Percentiles rank a stretch among this genome's conserved stretches.
These are phyloP conservation scores for Cladopsammia gracilis DNA, from an alignment of 64 coral and sea anemone species.

Conservation along the genomic window DNA sequence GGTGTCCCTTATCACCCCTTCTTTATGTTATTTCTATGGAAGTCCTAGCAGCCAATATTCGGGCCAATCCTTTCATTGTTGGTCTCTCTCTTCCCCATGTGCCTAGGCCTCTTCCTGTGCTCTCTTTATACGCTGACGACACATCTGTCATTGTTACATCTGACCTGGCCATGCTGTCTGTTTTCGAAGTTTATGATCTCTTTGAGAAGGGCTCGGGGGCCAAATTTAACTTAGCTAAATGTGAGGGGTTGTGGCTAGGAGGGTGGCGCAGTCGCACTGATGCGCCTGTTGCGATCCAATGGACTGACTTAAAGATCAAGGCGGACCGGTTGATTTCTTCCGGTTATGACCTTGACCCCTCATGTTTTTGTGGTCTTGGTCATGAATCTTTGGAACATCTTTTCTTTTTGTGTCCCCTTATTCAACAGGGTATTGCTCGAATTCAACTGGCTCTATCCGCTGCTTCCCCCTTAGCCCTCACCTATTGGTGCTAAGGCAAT, in stretches of 20 bases:
- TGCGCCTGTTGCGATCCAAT: background rate
- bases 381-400: no score
- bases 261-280: conserved; percentile 29
- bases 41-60: no score
- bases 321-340: no score
- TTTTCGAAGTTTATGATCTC: background rate
- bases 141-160: conserved; percentile 5
- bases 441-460: background rate
- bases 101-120: background rate
- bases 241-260: conserved; percentile 31
- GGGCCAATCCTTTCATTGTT: background rate
- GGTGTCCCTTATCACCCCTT: no score
- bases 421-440: no score
- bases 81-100: background rate
- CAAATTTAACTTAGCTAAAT: conserved; percentile 24
- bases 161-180: background rate
- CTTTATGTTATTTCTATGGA: no score
- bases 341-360: no score
- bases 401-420: no score
- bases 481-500: background rate
- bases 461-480: background rate
- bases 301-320: background rate
- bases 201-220: conserved; percentile 11
- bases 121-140: conserved; percentile 26
- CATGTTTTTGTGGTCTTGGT: no score